Evolutionary conservation across 2,113 vertebrate genomes (phyloP).

Genomic region (Nansenia antarctica): DNA sequence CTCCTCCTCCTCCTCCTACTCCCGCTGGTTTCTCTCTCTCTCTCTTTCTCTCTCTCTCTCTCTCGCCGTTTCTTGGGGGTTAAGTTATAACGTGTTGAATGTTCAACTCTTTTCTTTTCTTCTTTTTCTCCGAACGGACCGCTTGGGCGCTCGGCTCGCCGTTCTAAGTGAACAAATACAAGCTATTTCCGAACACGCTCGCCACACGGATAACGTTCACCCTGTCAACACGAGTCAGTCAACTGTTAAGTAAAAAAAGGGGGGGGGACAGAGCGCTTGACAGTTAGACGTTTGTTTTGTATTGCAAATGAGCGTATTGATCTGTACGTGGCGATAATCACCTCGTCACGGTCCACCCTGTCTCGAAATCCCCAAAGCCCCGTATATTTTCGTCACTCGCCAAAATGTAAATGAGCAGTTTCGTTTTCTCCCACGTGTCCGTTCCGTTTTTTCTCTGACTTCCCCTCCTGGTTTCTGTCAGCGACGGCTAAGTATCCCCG

Average conservation of each 20-base stretch:
- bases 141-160: neutral
- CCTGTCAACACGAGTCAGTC: conserved; percentile 48
- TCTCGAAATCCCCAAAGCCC: conserved; percentile 46
- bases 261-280: too few species aligned
- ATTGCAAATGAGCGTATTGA: conserved; percentile 60
- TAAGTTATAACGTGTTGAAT: conserved; percentile 52
- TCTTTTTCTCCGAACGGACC: too few species aligned
- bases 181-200: conserved; percentile 48
- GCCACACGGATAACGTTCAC: conserved; percentile 41
- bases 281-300: conserved; percentile 55
- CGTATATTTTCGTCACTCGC: conserved; percentile 53
- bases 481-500: conserved; percentile 40
- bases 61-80: conserved; percentile 52
- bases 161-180: conserved; percentile 11
- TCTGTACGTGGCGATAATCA: conserved; percentile 60
- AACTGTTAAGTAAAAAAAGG: conserved; percentile 28
- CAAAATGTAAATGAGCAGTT: conserved; percentile 48
- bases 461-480: conserved; percentile 18
- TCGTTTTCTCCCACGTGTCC: conserved; percentile 15
- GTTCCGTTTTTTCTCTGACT: conserved; percentile 32
- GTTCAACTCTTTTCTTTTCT: too few species aligned
- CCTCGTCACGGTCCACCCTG: conserved; percentile 35
- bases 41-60: too few species aligned
- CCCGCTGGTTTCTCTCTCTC: too few species aligned
- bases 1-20: too few species aligned